Base-by-base conservation (phyloP, 2,797 vertebrate species). In the Sebastes taczanowskii region DNA sequence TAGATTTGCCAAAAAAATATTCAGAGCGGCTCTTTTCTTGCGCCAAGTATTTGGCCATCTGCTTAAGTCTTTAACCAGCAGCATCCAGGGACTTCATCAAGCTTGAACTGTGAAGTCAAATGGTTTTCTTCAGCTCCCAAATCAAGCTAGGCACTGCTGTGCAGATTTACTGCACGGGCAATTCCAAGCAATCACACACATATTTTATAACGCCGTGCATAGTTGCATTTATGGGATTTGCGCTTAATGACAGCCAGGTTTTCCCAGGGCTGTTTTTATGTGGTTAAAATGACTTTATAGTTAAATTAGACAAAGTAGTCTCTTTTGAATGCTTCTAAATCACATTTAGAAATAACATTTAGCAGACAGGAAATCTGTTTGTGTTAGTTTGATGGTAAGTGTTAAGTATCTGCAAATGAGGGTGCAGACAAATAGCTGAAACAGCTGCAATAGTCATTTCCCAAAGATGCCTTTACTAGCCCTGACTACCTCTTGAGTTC, bases 1-100 rank as follows among this genome's bases (percentile, higher is more conserved):
- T 92, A 92, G 91, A 90, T 91, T 91, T 94, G 95, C 95, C 95
- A 95, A 93, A 92, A 52, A 94, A 93, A 94, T 93, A 94, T 95
- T 94, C 94, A 90, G 88, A 90, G 90, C 90, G 83, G 90, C 91
- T 95, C 90, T 95, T 91, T 95, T 95, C 92, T 86, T 60, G 70
- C 55, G 93, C 95, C 95, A 95, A 95, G 93, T 93, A 94, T 95
- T 93, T 91, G 94, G 92, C 95, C 95, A 96, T 96, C 95, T 95
- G 95, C 93, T 95, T 86, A 94, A 94, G 93, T 91, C 93, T 95
- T 95, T 95, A 95, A 95, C 93, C 92, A 91, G 88, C 88, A 82
- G 87, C 88, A 88, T 93, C 89, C 81, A 86, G 94, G 94, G 95
- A 95, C 94, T 93, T 94, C 90, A 92, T 94, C 93, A 91, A 93